These are phyloP conservation scores for Protonibea diacanthus DNA, from an alignment of 2,797 vertebrate genomes.

Conservation along the genomic window DNA sequence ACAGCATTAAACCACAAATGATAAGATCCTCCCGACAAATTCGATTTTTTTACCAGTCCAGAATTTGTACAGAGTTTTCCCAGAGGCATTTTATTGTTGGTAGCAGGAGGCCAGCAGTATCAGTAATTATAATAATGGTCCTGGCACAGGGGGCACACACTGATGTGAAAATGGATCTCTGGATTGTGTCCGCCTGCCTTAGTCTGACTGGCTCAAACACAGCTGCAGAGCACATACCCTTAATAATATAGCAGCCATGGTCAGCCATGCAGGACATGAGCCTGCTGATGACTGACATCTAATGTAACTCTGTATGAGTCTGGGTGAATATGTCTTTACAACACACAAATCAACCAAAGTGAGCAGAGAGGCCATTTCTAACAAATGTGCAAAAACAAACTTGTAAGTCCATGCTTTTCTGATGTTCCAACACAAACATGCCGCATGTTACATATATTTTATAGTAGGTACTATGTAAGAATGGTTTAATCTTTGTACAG, in stretches of 20 bases:
- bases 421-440: neutral
- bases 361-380: neutral
- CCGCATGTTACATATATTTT: neutral
- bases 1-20: slow-evolving; percentile 56
- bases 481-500: slow-evolving; percentile 7
- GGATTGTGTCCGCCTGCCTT: slow-evolving; percentile 70
- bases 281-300: slow-evolving; percentile 23
- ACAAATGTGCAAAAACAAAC: neutral
- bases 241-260: slow-evolving; percentile 68
- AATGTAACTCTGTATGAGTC: neutral
- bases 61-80: slow-evolving; percentile 60
- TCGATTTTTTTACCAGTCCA: slow-evolving; percentile 57
- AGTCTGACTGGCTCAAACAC: slow-evolving; percentile 52
- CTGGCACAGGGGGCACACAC: slow-evolving; percentile 51
- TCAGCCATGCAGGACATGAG: slow-evolving; percentile 51
- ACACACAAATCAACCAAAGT: slow-evolving; percentile 6
- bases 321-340: neutral
- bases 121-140: slow-evolving; percentile 79
- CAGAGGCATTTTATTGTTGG: slow-evolving; percentile 67
- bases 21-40: slow-evolving; percentile 69
- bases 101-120: slow-evolving; percentile 68
- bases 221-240: slow-evolving; percentile 65
- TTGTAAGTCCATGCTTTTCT: neutral
- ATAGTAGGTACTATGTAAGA: neutral
- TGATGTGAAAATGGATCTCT: slow-evolving; percentile 80